phyloP scores from a whole-genome alignment of 1,140 invertebrate genomes.

The Myzus persicae region DNA sequence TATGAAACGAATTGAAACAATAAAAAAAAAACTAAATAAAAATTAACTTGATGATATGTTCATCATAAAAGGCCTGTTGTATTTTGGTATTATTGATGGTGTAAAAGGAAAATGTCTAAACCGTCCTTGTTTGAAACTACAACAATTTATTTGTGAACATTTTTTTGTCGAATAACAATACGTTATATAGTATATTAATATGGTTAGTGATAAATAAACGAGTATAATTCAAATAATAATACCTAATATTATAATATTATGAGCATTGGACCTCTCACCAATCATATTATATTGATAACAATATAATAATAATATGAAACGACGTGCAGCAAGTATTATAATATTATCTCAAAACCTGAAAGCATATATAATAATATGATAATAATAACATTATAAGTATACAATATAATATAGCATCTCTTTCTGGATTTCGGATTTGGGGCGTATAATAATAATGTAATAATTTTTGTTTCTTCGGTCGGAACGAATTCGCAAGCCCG shows the following conservation, averaged over 20 bases:
- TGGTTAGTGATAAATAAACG: not conserved
- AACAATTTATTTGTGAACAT: not conserved
- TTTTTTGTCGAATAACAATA: not conserved
- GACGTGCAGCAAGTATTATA: not conserved
- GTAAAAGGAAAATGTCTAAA: not conserved
- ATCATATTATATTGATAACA: not conserved
- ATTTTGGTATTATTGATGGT: not conserved
- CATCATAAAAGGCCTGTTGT: not conserved
- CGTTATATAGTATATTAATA: not conserved
- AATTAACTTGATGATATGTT: not conserved
- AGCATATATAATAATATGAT: not conserved
- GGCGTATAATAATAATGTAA: not conserved
- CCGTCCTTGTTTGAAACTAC: not conserved
- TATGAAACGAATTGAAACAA: too few species aligned
- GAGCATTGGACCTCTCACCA: not conserved
- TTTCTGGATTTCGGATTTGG: constrained; percentile 16
- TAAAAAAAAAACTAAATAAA: not conserved
- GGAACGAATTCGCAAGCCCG: constrained; percentile 43
- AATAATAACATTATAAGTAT: not conserved
- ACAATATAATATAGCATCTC: not conserved
- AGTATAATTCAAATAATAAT: not conserved
- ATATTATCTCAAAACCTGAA: constrained; percentile 5
- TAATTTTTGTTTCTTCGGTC: constrained; percentile 39
- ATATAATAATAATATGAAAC: constrained; percentile 15
- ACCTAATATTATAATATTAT: not conserved